Base-by-base conservation (phyloP, 2,797 vertebrate genomes). In the Mormyrops attenuatus region DNA sequence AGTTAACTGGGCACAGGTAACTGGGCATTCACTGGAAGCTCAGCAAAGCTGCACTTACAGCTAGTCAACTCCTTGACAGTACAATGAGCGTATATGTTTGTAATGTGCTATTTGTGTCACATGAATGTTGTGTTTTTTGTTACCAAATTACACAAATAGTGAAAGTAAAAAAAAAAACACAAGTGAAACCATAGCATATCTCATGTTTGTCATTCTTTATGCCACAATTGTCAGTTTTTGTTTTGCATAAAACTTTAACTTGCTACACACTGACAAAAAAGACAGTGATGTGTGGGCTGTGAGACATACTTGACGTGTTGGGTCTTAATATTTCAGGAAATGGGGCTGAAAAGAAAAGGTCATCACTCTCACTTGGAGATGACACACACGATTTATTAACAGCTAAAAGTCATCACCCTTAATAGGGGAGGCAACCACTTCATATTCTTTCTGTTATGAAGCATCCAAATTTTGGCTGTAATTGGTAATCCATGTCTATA, bases 261-360 rank as follows among this genome's bases (percentile, higher is more conserved):
- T 13, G 66, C 66, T 34, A 77, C 69, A 77, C 15, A 20, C 47
- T 52, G 41, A n/a, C 22, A n/a, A 53, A 53, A 89, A 47, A 15
- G 34, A 60, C 41, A 85, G 84, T 89, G 53, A 60, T 57, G 17
- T 53, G 47, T 52, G 38, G 22, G 20, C 47, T 34, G 77, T 30
- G 88, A 47, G 80, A 20, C 8, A 22, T 13, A 38, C 49, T n/a
- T 30, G 26, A 30, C 26, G 55, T 82, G 30, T 89, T 34, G 69
- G 30, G 13, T 55, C 53, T 85, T 89, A 63, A 89, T 85, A 85
- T 85, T 85, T 50, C 57, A 85, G 80, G 66, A 49, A 85, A 38
- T 22, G 38, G 41, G 88, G 13, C 66, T 30, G 60, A 88, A 77
- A n/a, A 38, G 30, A 55, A 17, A 55, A 38, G 34, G 66, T n/a